Conservation (phyloP, 2,797 vertebrate species). For the Channa striata region DNA sequence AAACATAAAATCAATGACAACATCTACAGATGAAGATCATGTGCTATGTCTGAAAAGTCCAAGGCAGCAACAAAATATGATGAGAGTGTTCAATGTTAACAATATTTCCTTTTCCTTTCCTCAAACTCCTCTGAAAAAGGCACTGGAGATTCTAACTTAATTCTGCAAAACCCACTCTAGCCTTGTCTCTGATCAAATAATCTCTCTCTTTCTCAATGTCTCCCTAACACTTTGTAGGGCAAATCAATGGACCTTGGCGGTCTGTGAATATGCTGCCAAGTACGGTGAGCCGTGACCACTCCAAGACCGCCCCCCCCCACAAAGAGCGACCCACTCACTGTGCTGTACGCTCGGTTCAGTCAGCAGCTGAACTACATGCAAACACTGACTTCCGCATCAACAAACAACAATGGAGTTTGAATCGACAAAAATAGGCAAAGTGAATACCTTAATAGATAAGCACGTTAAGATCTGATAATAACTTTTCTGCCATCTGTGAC, state of each 20-base stretch:
- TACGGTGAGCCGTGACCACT: constrained; percentile 57
- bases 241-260: constrained; percentile 61
- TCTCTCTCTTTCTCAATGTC: constrained; percentile 4
- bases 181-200: constrained; percentile 33
- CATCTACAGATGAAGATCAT: too few species aligned
- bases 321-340: constrained; percentile 50
- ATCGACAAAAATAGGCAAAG: constrained; percentile 25
- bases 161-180: constrained; percentile 34
- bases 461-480: constrained; percentile 20
- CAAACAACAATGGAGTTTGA: constrained; percentile 21
- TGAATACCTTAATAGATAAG: not conserved
- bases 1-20: too few species aligned
- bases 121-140: constrained; percentile 25
- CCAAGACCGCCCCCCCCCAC: constrained; percentile 5
- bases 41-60: not conserved
- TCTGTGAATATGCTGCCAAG: constrained; percentile 58
- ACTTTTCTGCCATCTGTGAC: constrained; percentile 20
- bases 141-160: constrained; percentile 31
- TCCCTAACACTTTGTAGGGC: constrained; percentile 37
- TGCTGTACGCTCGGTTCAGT: constrained; percentile 35
- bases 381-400: constrained; percentile 19
- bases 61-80: not conserved
- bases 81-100: not conserved
- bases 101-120: not conserved
- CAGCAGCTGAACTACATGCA: constrained; percentile 49